These are phyloP conservation scores for Sycophaga agraensis DNA, from an alignment of 1,140 invertebrate genomes.

Conservation along the genomic window DNA sequence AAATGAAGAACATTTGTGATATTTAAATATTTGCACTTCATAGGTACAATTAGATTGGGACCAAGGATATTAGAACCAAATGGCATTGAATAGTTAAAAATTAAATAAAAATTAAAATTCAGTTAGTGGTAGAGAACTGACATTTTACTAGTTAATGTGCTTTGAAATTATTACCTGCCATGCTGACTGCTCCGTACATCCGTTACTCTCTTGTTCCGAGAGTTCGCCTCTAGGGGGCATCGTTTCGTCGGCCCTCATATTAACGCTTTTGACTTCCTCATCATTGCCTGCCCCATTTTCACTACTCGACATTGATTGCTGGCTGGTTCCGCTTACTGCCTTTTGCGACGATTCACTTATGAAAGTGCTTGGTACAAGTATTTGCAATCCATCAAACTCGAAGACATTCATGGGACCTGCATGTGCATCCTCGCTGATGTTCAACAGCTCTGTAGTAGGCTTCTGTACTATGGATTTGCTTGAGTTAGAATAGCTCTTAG, in stretches of 20 bases:
- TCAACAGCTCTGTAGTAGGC: constrained; percentile 50
- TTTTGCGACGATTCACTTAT: constrained; percentile 57
- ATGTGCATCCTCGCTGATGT: constrained; percentile 56
- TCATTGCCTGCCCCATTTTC: constrained; percentile 62
- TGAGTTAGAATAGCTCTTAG: constrained; percentile 42
- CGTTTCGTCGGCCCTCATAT: constrained; percentile 79
- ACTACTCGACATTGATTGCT: constrained; percentile 55
- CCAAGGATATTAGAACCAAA: too few species aligned
- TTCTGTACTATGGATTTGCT: constrained; percentile 45
- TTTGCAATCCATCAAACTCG: constrained; percentile 56
- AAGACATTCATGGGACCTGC: constrained; percentile 55
- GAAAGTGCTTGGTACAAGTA: constrained; percentile 56
- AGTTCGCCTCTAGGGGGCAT: constrained; percentile 82
- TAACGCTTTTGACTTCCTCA: constrained; percentile 64
- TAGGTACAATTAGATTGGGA: too few species aligned
- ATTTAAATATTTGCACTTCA: too few species aligned
- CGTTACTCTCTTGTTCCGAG: constrained; percentile 80
- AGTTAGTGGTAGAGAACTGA: too few species aligned
- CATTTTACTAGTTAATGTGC: constrained; percentile 20
- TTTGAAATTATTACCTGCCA: constrained; percentile 67
- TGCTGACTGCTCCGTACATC: constrained; percentile 64
- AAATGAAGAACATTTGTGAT: too few species aligned
- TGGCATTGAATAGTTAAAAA: too few species aligned
- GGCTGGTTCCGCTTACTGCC: constrained; percentile 54
- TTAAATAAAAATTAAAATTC: too few species aligned